A percentile compares a stretch with the other conserved stretches of the same genome.
phyloP scores from a whole-genome alignment of 1,140 invertebrate genomes.

The Bombus confusus region DNA sequence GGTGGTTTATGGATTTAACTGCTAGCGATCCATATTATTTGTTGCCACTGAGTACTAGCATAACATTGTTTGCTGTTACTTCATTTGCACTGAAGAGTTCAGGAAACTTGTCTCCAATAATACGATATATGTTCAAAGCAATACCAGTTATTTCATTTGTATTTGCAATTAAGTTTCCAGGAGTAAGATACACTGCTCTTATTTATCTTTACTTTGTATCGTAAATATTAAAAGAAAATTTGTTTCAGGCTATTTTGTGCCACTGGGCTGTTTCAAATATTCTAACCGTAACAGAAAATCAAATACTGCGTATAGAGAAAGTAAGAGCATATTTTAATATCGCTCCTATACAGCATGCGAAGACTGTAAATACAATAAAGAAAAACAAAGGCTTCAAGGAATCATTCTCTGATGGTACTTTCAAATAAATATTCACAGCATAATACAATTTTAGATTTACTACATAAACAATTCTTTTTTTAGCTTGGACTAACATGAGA shows the following conservation, averaged over 20 bases:
- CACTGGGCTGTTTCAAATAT: slow-evolving; percentile 96
- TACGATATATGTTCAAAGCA: slow-evolving; percentile 89
- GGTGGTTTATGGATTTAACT: slow-evolving; percentile 97
- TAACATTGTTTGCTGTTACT: slow-evolving; percentile 91
- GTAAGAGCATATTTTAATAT: slow-evolving; percentile 92
- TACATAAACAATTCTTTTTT: slow-evolving; percentile 37
- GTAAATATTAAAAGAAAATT: background rate
- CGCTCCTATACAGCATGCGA: slow-evolving; percentile 80
- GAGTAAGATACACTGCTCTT: slow-evolving; percentile 82
- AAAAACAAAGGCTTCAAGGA: background rate
- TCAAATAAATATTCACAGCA: background rate
- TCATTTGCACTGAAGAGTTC: slow-evolving; percentile 84
- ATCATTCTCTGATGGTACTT: background rate
- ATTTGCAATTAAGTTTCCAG: slow-evolving; percentile 94
- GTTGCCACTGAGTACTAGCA: slow-evolving; percentile 92
- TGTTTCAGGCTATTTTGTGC: slow-evolving; percentile 88
- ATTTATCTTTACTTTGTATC: background rate
- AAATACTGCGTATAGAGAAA: slow-evolving; percentile 88
- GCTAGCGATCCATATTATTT: slow-evolving; percentile 94
- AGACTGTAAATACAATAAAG: rapidly evolving
- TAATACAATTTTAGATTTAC: slow-evolving; percentile 14
- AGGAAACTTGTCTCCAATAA: slow-evolving; percentile 60
- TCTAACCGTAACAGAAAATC: slow-evolving; percentile 93
- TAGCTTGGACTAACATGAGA: slow-evolving; percentile 93
- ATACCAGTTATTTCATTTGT: slow-evolving; percentile 93